These are phyloP conservation scores for Pachycephala philippinensis DNA, from an alignment of 2,113 vertebrate genomes.

Conservation along the genomic window DNA sequence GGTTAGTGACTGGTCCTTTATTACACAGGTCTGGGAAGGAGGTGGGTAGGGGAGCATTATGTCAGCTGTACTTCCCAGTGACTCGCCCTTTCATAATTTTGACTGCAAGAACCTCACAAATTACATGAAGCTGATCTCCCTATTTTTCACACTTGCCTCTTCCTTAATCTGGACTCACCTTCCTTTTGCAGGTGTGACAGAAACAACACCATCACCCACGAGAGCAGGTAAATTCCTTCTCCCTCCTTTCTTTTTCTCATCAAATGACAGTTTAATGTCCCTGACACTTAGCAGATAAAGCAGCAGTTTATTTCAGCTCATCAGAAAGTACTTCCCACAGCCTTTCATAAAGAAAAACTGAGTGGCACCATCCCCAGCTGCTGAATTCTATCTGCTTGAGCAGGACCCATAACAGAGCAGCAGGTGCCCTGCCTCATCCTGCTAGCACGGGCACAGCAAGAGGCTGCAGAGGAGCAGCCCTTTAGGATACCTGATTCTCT, in stretches of 20 bases:
- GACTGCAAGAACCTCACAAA: neutral
- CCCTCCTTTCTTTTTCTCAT: neutral
- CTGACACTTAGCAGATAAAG: neutral
- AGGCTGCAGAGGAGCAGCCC: neutral
- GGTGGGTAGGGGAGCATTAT: neutral
- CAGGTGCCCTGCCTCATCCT: neutral
- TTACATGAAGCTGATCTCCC: neutral
- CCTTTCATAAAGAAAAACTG: neutral
- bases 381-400: neutral
- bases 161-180: neutral
- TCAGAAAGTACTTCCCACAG: neutral
- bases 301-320: neutral
- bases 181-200: slow-evolving; percentile 14
- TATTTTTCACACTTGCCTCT: neutral
- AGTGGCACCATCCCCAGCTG: neutral
- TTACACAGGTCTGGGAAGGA: neutral
- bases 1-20: slow-evolving; percentile 46
- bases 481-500: neutral
- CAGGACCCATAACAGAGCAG: neutral
- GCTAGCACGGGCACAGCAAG: neutral
- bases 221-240: slow-evolving; percentile 24
- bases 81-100: neutral
- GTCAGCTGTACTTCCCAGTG: neutral
- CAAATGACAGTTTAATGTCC: neutral
- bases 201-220: neutral